Base-by-base conservation (phyloP, 2,888 invertebrate species). In the Drosophila prolongata region DNA sequence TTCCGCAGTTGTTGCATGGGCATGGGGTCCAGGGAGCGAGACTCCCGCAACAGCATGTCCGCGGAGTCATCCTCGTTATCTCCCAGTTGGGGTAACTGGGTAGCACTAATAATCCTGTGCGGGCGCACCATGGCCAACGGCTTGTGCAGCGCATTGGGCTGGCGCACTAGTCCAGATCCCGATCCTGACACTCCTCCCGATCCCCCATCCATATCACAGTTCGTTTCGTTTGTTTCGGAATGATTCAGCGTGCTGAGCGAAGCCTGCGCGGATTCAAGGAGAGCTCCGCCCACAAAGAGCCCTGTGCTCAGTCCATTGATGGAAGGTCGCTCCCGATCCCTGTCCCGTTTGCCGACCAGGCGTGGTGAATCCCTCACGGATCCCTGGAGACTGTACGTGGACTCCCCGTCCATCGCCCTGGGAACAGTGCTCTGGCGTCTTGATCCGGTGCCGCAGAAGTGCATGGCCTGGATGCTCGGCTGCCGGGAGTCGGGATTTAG, bases 401-500 rank as follows among this genome's bases (percentile, higher is more conserved):
- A 94, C 79, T 94, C 94, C 54, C 93, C 92, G 87, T 93, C 95
- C 77, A 93, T 92, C 11, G 79, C 57, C 77, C 94, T 93, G 1
- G 95, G 95, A 35, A 95, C 94, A 84, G 94, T 94, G n/a, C 95
- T 95, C 80, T 95, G 95, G 19, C 95, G 93, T 14, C 95, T 92
- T 78, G 95, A 95, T 5, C 93, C 93, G 0, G 93, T 93, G 16
- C 91, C 91, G 50, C 81, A 91, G 74, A 93, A 93, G 50, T 93
- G 92, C 72, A 93, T 94, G 83, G 95, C 95, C 90, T 95, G 94
- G 44, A 96, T 92, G 5, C 96, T 96, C 0, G 96, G 95, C 81
- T 96, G 96, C 49, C 97, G 93, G 0, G 96, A 96, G 79, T 96
- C 96, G n/a, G 94, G 93, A 58, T 95, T 94, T 68, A 96, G 92